Conservation (phyloP, 2,113 vertebrate genomes). For the Ochotona princeps region DNA sequence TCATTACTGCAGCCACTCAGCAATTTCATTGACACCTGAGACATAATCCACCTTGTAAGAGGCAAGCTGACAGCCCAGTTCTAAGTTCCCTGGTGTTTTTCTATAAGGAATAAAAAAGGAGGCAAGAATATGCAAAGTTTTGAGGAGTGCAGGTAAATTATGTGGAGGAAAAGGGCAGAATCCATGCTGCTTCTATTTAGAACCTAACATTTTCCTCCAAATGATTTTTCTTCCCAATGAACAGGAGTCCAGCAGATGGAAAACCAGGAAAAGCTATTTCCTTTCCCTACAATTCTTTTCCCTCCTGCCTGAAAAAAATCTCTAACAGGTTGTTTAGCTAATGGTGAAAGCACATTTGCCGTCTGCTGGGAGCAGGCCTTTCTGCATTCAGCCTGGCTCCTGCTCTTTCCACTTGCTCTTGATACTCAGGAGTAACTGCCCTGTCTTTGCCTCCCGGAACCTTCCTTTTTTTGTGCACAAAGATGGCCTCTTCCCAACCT, state of each 20-base stretch:
- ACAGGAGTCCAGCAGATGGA: slow-evolving; percentile 35
- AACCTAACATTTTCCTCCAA: slow-evolving; percentile 11
- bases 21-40: slow-evolving; percentile 1
- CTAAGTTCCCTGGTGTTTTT: not conserved
- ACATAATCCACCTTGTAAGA: not conserved
- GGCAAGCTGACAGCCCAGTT: not conserved
- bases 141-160: not conserved
- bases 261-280: slow-evolving; percentile 59
- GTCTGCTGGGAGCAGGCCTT: not conserved
- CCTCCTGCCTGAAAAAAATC: slow-evolving; percentile 59
- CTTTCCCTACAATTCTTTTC: slow-evolving; percentile 10
- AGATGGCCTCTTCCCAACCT: not conserved
- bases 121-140: not conserved
- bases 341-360: slow-evolving; percentile 54
- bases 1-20: not conserved
- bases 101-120: not conserved
- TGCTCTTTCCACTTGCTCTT: not conserved
- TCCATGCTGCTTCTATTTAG: slow-evolving; percentile 4
- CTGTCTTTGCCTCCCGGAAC: not conserved
- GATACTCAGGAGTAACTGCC: not conserved
- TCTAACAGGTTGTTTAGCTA: slow-evolving; percentile 49
- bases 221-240: not conserved
- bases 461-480: not conserved
- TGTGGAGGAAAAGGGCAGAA: not conserved
- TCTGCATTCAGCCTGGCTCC: not conserved